phyloP scores from a whole-genome alignment of 2,113 vertebrate species.

The Ictalurus punctatus region DNA sequence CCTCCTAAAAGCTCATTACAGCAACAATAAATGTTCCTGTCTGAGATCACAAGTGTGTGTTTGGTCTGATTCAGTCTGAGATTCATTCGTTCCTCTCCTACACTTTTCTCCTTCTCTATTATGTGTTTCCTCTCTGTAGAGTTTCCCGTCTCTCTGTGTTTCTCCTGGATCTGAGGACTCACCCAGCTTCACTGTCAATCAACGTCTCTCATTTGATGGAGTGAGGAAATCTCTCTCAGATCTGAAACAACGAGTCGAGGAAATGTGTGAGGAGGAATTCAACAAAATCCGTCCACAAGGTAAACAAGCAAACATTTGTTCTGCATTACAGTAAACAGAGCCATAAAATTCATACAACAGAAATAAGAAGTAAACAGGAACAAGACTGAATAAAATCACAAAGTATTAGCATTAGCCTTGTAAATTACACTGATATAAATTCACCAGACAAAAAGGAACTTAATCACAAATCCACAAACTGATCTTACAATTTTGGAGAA shows the following conservation, averaged over 20 bases:
- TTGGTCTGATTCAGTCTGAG: background rate
- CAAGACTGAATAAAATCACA: background rate
- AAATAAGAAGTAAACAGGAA: background rate
- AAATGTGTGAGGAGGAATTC: background rate
- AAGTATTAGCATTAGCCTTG: too few species aligned
- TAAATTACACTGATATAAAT: background rate
- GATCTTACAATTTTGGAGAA: too few species aligned
- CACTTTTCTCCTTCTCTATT: background rate
- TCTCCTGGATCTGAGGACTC: too few species aligned
- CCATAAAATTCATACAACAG: background rate
- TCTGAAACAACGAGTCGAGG: background rate
- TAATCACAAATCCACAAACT: too few species aligned
- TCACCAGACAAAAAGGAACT: background rate
- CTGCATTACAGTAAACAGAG: background rate
- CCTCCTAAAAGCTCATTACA: too few species aligned
- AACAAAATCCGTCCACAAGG: background rate
- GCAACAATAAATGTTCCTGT: too few species aligned
- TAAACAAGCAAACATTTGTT: background rate
- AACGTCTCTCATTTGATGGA: too few species aligned
- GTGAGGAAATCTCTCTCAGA: too few species aligned
- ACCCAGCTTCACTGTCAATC: too few species aligned
- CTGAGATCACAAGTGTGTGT: too few species aligned
- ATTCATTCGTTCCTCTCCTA: slow-evolving; percentile 3
- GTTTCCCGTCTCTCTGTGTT: background rate
- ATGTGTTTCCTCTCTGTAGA: slow-evolving; percentile 2